Conservation (phyloP, 2,797 vertebrate genomes). For the Sebastes dallii region DNA sequence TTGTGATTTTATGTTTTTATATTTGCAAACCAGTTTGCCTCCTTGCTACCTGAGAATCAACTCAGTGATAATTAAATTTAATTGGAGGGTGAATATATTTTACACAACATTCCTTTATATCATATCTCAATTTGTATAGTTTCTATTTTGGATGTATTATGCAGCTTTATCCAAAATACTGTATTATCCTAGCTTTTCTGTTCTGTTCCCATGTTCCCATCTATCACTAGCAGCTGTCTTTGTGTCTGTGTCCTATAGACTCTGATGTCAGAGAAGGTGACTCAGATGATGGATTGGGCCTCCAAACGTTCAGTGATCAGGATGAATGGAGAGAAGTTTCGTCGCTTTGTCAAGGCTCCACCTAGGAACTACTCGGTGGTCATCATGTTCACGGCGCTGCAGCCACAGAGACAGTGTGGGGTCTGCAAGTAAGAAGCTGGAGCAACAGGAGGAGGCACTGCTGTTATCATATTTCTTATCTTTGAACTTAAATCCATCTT, state of each 20-base stretch:
- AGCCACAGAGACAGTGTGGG: slow-evolving; percentile 94
- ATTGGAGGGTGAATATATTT: background rate
- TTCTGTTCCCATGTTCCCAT: background rate
- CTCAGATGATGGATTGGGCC: slow-evolving; percentile 96
- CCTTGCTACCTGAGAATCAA: background rate
- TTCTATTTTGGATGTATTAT: background rate
- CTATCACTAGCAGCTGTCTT: background rate
- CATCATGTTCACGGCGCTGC: slow-evolving; percentile 97
- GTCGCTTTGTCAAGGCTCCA: slow-evolving; percentile 92
- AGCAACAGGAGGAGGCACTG: rapidly evolving
- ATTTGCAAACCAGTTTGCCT: background rate
- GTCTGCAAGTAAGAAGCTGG: slow-evolving; percentile 90
- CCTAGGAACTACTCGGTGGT: slow-evolving; percentile 96
- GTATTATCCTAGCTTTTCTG: background rate
- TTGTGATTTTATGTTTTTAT: background rate
- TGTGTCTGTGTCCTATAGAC: slow-evolving; percentile 75
- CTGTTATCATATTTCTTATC: background rate
- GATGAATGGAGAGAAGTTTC: slow-evolving; percentile 97
- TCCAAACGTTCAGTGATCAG: slow-evolving; percentile 92
- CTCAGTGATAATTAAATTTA: background rate
- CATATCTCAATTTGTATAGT: background rate
- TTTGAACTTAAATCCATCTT: background rate
- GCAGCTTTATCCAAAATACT: background rate
- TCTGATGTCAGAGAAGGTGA: slow-evolving; percentile 93
- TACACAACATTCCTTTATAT: background rate